Evolutionary conservation across 2,888 invertebrate species (phyloP).

Genomic region (Stratiomys singularior): DNA sequence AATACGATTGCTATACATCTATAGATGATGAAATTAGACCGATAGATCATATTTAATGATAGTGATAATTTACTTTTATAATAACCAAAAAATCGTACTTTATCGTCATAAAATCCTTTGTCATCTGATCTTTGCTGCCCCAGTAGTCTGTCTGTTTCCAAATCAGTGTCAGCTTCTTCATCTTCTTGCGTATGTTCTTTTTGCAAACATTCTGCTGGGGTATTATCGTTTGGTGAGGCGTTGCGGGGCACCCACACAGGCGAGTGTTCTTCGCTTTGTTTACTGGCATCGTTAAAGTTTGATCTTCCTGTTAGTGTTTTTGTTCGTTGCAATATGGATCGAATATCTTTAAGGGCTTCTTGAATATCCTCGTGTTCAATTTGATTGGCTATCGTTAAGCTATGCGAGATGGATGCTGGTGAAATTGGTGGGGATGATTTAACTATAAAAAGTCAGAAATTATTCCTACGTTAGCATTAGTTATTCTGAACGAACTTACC

Average conservation of each 20-base stretch:
- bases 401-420: constrained; percentile 76
- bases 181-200: constrained; percentile 68
- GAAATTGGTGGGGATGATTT: constrained; percentile 73
- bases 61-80: not conserved
- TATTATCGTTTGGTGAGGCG: constrained; percentile 53
- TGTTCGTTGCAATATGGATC: constrained; percentile 75
- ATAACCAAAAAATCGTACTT: not conserved
- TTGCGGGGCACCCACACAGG: constrained; percentile 64
- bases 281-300: constrained; percentile 62
- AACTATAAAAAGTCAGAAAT: constrained; percentile 24
- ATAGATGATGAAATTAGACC: too few relatives aligned
- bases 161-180: constrained; percentile 96
- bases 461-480: not conserved
- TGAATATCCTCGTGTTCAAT: constrained; percentile 69
- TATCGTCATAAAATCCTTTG: constrained; percentile 85
- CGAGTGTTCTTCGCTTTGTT: constrained; percentile 61
- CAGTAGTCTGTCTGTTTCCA: constrained; percentile 95
- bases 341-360: constrained; percentile 84
- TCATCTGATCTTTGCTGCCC: constrained; percentile 95
- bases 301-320: constrained; percentile 64
- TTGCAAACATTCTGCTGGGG: constrained; percentile 48
- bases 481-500: constrained; percentile 54
- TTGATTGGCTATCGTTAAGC: constrained; percentile 70
- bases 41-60: too few relatives aligned
- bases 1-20: too few relatives aligned